Percentiles rank a stretch among this genome's conserved stretches.
These are phyloP conservation scores for Diarsia dahlii DNA, from an alignment of 2,888 invertebrate species.

Conservation along the genomic window DNA sequence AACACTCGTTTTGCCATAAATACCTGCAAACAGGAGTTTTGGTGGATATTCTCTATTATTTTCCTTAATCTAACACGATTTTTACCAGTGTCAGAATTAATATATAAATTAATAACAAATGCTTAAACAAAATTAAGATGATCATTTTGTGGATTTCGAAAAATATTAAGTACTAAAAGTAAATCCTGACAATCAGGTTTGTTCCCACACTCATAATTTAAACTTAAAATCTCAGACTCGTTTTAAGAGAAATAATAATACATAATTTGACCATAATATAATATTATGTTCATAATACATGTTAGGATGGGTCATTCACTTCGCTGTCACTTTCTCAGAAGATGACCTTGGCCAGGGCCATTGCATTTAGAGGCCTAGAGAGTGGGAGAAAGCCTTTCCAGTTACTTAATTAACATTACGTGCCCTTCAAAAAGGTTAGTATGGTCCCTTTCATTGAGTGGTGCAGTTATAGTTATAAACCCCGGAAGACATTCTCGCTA, in stretches of 20 bases:
- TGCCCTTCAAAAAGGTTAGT: conserved; percentile 57
- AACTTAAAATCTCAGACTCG: not conserved
- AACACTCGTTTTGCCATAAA: not conserved
- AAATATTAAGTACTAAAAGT: not conserved
- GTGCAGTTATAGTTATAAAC: conserved; percentile 38
- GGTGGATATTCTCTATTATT: conserved; percentile 5
- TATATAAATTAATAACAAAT: conserved; percentile 15
- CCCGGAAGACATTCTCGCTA: conserved; percentile 20
- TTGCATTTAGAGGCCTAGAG: conserved; percentile 47
- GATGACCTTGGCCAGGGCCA: conserved; percentile 62
- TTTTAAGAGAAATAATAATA: conserved; percentile 3
- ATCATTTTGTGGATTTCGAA: conserved; percentile 7
- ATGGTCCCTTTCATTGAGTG: conserved; percentile 50
- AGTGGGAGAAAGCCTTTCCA: conserved; percentile 69
- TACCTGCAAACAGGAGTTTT: not conserved
- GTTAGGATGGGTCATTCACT: conserved; percentile 61
- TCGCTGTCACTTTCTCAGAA: conserved; percentile 48
- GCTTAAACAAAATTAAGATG: not conserved
- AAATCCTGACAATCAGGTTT: conserved; percentile 18
- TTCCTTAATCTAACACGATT: conserved; percentile 8
- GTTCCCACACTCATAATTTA: not conserved
- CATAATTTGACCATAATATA: conserved; percentile 4
- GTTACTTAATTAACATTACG: conserved; percentile 63
- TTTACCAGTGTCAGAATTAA: not conserved
- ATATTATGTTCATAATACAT: conserved; percentile 15